Conservation (phyloP, 1,140 invertebrate species). For the Lordiphosa stackelbergi region DNA sequence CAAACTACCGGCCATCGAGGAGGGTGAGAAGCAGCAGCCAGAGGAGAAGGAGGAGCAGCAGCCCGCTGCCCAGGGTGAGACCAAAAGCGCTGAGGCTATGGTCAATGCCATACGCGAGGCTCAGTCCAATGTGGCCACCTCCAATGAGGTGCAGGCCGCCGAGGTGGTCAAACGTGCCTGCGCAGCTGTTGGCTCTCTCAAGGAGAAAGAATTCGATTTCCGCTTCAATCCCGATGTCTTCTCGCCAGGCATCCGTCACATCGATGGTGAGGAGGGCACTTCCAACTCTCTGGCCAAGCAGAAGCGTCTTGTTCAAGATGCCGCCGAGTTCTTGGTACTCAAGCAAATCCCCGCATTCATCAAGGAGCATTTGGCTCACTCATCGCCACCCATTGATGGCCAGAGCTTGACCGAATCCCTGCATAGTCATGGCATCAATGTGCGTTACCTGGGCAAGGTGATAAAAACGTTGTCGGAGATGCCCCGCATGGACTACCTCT, state of each 20-base stretch:
- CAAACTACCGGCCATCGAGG: constrained; percentile 55
- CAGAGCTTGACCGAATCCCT: constrained; percentile 94
- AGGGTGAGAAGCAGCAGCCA: constrained; percentile 14
- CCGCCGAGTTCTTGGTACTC: constrained; percentile 94
- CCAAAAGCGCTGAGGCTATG: constrained; percentile 52
- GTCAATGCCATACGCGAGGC: constrained; percentile 77
- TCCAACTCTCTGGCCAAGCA: constrained; percentile 84
- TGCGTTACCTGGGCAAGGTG: constrained; percentile 95
- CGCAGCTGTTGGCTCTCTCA: constrained; percentile 92
- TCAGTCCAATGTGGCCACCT: constrained; percentile 79
- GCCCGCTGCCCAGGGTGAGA: constrained; percentile 30
- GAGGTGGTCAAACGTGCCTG: constrained; percentile 93
- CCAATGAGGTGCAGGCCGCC: constrained; percentile 88
- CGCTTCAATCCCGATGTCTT: constrained; percentile 99
- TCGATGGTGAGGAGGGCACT: constrained; percentile 81
- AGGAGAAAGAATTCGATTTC: constrained; percentile 96
- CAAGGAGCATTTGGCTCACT: constrained; percentile 94
- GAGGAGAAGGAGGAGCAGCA: constrained; percentile 38
- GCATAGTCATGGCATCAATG: constrained; percentile 96
- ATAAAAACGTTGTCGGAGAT: constrained; percentile 87
- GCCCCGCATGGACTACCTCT: constrained; percentile 89
- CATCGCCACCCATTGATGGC: constrained; percentile 95
- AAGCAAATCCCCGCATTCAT: constrained; percentile 96
- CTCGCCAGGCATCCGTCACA: constrained; percentile 94
- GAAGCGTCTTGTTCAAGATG: constrained; percentile 93